phyloP scores from a whole-genome alignment of 1,140 invertebrate species.

The Ganaspis sp. region DNA sequence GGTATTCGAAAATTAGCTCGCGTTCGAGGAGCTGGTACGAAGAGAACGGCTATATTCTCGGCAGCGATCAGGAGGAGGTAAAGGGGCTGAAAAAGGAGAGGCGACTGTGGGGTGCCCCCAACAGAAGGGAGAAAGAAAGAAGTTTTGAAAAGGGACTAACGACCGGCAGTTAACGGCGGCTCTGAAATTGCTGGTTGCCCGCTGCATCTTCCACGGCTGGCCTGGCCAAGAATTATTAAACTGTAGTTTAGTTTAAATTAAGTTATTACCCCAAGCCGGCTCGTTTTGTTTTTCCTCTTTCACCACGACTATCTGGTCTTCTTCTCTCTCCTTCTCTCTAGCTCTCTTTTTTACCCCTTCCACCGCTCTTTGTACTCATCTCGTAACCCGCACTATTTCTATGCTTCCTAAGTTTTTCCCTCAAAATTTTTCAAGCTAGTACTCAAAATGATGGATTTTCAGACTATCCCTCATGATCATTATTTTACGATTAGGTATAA shows the following conservation, averaged over 20 bases:
- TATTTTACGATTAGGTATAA: slow-evolving; percentile 70
- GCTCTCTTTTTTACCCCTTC: slow-evolving; percentile 29
- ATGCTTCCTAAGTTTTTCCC: neutral
- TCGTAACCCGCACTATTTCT: neutral
- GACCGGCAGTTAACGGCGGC: slow-evolving; percentile 78
- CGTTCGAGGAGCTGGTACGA: slow-evolving; percentile 46
- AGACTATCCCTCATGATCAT: slow-evolving; percentile 48
- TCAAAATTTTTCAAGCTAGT: neutral
- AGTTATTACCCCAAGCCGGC: slow-evolving; percentile 75
- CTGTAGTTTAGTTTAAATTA: slow-evolving; percentile 79
- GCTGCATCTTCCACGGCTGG: slow-evolving; percentile 72
- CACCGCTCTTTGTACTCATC: neutral
- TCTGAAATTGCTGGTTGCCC: slow-evolving; percentile 77
- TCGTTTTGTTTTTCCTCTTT: slow-evolving; percentile 69
- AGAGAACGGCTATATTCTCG: slow-evolving; percentile 45
- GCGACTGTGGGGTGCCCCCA: slow-evolving; percentile 36
- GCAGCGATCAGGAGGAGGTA: slow-evolving; percentile 40
- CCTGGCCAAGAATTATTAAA: slow-evolving; percentile 76
- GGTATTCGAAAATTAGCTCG: slow-evolving; percentile 53
- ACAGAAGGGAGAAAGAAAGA: slow-evolving; percentile 68
- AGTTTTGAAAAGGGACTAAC: slow-evolving; percentile 78
- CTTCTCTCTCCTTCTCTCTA: slow-evolving; percentile 46
- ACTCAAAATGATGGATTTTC: neutral
- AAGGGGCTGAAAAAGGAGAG: slow-evolving; percentile 27
- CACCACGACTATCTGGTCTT: slow-evolving; percentile 59